These are phyloP conservation scores for Corythaixoides concolor DNA, from an alignment of 2,113 vertebrate genomes.

Conservation along the genomic window DNA sequence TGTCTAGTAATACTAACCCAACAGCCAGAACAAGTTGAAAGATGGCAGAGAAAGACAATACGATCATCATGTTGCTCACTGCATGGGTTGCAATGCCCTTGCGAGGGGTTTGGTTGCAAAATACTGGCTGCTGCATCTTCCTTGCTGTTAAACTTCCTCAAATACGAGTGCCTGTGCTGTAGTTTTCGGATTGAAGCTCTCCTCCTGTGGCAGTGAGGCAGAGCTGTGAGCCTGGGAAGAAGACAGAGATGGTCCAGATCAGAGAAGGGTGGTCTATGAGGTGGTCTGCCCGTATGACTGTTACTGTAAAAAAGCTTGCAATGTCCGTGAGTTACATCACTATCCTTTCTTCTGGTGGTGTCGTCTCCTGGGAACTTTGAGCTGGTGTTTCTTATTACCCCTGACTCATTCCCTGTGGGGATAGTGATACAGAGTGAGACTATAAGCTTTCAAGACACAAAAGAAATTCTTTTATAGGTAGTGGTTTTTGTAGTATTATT, in stretches of 20 bases:
- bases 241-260: neutral
- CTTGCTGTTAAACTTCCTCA: neutral
- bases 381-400: neutral
- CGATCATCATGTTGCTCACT: neutral
- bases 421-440: neutral
- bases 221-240: neutral
- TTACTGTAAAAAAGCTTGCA: neutral
- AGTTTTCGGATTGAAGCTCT: neutral
- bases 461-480: neutral
- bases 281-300: neutral
- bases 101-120: neutral
- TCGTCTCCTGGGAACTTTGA: neutral
- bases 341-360: neutral
- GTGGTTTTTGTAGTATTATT: neutral
- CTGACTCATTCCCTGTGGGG: neutral
- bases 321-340: neutral
- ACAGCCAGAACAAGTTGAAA: neutral
- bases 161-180: rapidly evolving
- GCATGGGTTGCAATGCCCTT: neutral
- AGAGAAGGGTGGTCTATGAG: neutral
- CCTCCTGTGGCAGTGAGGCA: neutral
- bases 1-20: neutral
- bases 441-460: neutral
- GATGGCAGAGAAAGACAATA: neutral
- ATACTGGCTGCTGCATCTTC: neutral